phyloP scores from a whole-genome alignment of 1,140 invertebrate genomes.

The Leptopilina boulardi region DNA sequence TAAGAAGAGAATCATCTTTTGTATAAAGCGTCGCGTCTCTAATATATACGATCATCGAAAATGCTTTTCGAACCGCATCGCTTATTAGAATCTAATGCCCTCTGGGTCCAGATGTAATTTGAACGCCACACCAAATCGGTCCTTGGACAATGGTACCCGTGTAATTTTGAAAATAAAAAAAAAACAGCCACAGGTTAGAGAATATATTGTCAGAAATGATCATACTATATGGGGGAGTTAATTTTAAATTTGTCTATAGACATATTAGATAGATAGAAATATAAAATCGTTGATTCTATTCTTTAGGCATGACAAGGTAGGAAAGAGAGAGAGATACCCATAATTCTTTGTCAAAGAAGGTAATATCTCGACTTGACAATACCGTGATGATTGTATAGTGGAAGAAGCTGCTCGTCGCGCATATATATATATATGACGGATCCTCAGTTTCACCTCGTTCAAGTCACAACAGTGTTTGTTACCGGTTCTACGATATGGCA shows the following conservation, averaged over 20 bases:
- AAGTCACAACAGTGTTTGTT: conserved; percentile 74
- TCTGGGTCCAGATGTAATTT: conserved; percentile 11
- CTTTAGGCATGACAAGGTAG: conserved; percentile 44
- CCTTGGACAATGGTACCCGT: conserved; percentile 52
- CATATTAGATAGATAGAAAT: background rate
- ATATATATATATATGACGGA: too few species aligned
- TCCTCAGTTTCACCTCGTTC: conserved; percentile 69
- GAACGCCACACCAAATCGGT: conserved; percentile 5
- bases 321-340: conserved; percentile 51
- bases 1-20: conserved; percentile 9
- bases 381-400: conserved; percentile 58
- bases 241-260: conserved; percentile 17
- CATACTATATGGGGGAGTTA: too few species aligned
- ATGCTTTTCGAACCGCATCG: background rate
- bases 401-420: conserved; percentile 57
- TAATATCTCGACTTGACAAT: conserved; percentile 61
- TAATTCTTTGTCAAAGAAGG: conserved; percentile 57
- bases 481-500: conserved; percentile 40
- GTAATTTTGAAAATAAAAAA: conserved; percentile 50
- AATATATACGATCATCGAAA: background rate
- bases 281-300: too few species aligned
- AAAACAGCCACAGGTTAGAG: conserved; percentile 30
- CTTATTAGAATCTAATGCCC: conserved; percentile 17
- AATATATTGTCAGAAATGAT: too few species aligned
- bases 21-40: background rate